A percentile compares a stretch with the other conserved stretches of the same genome.
These are phyloP conservation scores for Gonatopus flavifemur DNA, from an alignment of 1,140 invertebrate genomes.

Conservation along the genomic window DNA sequence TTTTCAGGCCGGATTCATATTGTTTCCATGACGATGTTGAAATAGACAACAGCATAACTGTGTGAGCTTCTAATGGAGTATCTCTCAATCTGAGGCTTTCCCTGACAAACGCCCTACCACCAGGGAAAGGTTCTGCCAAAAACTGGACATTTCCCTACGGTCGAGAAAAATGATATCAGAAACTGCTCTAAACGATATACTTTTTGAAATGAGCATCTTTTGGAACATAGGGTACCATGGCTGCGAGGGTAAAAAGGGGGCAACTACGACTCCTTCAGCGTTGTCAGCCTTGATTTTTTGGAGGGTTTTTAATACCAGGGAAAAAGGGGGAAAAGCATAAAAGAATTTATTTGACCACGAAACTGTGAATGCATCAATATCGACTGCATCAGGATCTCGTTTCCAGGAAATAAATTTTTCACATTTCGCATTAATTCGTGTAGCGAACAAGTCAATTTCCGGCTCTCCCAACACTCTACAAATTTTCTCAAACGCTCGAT, in stretches of 20 bases:
- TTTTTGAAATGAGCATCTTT: too few species aligned
- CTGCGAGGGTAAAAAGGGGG: background rate
- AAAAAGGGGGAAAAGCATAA: background rate
- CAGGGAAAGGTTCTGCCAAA: constrained; percentile 26
- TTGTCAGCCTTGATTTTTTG: background rate
- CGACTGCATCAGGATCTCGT: background rate
- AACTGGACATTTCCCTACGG: too few species aligned
- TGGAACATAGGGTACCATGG: too few species aligned
- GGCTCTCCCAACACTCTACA: background rate
- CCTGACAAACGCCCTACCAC: constrained; percentile 26
- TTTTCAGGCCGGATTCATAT: constrained; percentile 12
- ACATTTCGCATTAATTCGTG: background rate
- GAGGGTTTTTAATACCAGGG: background rate
- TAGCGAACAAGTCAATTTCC: background rate
- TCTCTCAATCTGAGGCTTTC: constrained; percentile 16
- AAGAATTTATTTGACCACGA: background rate
- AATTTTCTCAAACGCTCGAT: background rate
- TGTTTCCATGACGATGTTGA: constrained; percentile 26
- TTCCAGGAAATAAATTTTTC: background rate
- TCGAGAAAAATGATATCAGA: too few species aligned
- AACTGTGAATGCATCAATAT: background rate
- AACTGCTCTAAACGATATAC: too few species aligned
- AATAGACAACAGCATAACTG: constrained; percentile 26
- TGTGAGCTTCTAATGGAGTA: constrained; percentile 12
- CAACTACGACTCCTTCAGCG: background rate